Percentiles rank a stretch among this genome's conserved stretches.
Evolutionary conservation across 2,113 vertebrate genomes (phyloP).

Genomic region (Gambusia holbrooki): DNA sequence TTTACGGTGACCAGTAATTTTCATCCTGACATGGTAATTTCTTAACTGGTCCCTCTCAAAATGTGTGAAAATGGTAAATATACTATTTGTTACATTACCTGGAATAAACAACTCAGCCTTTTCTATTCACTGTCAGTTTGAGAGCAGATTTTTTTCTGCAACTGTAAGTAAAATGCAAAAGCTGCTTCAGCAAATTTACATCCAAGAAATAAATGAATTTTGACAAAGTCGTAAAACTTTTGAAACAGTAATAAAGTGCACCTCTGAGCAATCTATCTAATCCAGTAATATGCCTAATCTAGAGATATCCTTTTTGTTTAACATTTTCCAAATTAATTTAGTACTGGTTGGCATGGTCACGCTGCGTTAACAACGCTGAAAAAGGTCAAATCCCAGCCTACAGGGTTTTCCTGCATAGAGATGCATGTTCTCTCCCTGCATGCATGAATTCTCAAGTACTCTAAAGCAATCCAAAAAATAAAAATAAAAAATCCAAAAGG

Average conservation of each 20-base stretch:
- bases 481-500: too few species aligned
- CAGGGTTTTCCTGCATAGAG: neutral
- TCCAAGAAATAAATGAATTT: slow-evolving; percentile 6
- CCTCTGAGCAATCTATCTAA: slow-evolving; percentile 8
- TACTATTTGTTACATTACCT: neutral
- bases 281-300: neutral
- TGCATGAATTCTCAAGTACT: neutral
- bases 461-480: neutral
- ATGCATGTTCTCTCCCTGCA: neutral
- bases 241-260: slow-evolving; percentile 18
- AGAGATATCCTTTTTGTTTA: neutral
- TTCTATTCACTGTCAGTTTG: neutral
- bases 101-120: neutral
- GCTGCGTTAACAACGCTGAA: neutral
- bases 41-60: neutral
- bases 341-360: neutral
- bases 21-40: neutral
- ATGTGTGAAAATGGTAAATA: neutral
- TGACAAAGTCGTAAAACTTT: slow-evolving; percentile 2
- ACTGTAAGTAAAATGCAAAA: slow-evolving; percentile 6
- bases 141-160: slow-evolving; percentile 8
- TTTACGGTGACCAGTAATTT: neutral
- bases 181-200: slow-evolving; percentile 26
- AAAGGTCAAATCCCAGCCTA: neutral
- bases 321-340: neutral